These are phyloP conservation scores for Sinopyrophorus schimmeli DNA, from an alignment of 2,888 invertebrate species.

Conservation along the genomic window DNA sequence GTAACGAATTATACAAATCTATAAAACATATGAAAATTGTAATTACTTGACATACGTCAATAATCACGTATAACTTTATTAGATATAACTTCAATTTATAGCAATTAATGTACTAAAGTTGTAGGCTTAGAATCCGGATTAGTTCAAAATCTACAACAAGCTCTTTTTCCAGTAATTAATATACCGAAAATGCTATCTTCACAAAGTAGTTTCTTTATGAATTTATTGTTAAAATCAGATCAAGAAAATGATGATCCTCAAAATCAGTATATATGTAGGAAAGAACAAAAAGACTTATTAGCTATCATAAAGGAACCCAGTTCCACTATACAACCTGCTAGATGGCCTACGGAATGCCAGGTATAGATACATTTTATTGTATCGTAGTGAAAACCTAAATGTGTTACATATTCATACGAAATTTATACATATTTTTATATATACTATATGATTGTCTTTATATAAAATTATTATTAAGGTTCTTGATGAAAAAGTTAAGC, in stretches of 20 bases:
- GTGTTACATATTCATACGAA: no score
- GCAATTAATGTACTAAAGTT: not conserved
- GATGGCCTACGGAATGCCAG: slow-evolving; percentile 91
- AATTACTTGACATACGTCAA: no score
- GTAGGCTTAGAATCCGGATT: slow-evolving; percentile 44
- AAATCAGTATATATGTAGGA: slow-evolving; percentile 66
- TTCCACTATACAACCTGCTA: slow-evolving; percentile 72
- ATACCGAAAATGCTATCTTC: slow-evolving; percentile 33
- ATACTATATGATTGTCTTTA: no score
- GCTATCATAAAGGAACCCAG: slow-evolving; percentile 44
- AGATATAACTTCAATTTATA: no score
- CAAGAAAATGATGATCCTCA: slow-evolving; percentile 35
- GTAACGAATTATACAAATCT: slow-evolving; percentile 3
- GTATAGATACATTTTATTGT: no score
- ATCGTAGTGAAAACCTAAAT: no score
- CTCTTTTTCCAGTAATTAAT: slow-evolving; percentile 62
- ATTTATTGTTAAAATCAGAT: slow-evolving; percentile 64
- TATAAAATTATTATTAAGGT: no score
- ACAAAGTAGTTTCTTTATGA: slow-evolving; percentile 59
- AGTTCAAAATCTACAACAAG: slow-evolving; percentile 69
- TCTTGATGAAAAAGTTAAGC: slow-evolving; percentile 77
- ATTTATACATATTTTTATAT: no score
- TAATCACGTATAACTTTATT: no score
- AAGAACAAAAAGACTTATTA: slow-evolving; percentile 73
- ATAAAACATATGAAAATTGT: not conserved